Base-by-base conservation (phyloP, 37 sponge, comb jelly and placozoan species). In the Ephydatia muelleri region DNA sequence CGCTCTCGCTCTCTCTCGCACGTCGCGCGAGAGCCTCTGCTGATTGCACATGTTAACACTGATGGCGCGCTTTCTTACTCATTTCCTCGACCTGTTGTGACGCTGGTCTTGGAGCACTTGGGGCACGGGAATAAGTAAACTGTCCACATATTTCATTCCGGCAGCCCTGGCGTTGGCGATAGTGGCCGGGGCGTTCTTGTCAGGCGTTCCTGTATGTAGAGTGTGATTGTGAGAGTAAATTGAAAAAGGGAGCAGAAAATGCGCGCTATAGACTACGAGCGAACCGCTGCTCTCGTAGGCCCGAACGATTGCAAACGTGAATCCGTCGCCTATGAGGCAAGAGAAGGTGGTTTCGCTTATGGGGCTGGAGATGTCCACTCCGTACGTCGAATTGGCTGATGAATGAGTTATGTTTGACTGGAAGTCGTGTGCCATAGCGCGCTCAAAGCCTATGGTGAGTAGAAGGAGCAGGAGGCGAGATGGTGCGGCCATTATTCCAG, bases 71-170 rank as follows among this genome's bases (percentile, higher is more conserved):
- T 25, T 0, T 75, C 83, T 29, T 79, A 93, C 93, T 90, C 92
- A 91, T 95, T 35, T 89, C 92, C 2, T 74, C 27, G 35, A 95
- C 96, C 37, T 95, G 96, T 38, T 72, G 84, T 4, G 83, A 38
- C 12, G 91, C 91, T 71, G 91, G n/a, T 81, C 38, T 85, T 80
- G 31, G 68, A 2, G 71, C 96, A 95, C 49, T 68, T 87, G 6
- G 93, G 93, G 77, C 93, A 92, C 4, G 96, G 96, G 80, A 95
- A 95, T 91, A 95, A 76, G 74, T 95, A 95, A 38, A 92, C 89
- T n/a, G 67, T 95, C 96, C 11, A 92, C 88, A 70, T 92, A 78
- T 0, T 72, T 3, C 72, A 95, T 72, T 13, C 93, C 96, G 30
- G 86, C 96, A 14, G 57, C 76, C 43, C 82, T 79, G n/a, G 96